Conservation (phyloP, 2,797 vertebrate species). For the Bovichtus variegatus region DNA sequence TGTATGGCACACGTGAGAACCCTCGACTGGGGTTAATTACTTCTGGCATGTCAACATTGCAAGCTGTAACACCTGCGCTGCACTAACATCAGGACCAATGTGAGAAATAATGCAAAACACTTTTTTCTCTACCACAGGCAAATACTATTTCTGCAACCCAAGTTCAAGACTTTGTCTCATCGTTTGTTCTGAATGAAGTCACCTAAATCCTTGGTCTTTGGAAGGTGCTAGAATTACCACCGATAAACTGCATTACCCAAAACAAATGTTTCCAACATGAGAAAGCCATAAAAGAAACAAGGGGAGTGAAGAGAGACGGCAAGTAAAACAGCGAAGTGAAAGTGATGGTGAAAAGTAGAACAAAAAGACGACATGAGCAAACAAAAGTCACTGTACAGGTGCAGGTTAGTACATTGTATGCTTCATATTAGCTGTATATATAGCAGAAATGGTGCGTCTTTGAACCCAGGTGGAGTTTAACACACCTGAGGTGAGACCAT, state of each 20-base stretch:
- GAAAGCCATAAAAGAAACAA: conserved; percentile 15
- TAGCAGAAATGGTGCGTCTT: background rate
- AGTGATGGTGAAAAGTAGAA: background rate
- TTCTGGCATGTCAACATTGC: conserved; percentile 28
- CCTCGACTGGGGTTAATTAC: conserved; percentile 29
- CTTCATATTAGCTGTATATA: conserved; percentile 1
- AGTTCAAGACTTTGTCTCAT: conserved; percentile 39
- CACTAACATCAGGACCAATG: conserved; percentile 21
- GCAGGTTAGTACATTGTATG: background rate
- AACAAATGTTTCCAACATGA: conserved; percentile 23
- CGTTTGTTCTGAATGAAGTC: conserved; percentile 47
- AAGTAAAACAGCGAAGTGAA: conserved; percentile 2
- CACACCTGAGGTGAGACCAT: conserved; percentile 25
- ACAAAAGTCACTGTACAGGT: background rate
- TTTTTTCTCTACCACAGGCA: background rate
- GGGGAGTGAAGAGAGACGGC: background rate
- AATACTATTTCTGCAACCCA: conserved; percentile 33
- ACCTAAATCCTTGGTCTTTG: conserved; percentile 57
- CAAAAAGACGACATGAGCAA: background rate
- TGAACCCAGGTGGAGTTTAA: background rate
- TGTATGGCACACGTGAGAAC: background rate
- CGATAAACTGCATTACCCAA: conserved; percentile 39
- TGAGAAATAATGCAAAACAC: background rate
- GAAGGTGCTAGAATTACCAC: conserved; percentile 60
- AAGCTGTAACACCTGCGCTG: conserved; percentile 4